Conservation (phyloP, 64 coral and sea anemone genomes). For the Dendrophyllia cribrosa region DNA sequence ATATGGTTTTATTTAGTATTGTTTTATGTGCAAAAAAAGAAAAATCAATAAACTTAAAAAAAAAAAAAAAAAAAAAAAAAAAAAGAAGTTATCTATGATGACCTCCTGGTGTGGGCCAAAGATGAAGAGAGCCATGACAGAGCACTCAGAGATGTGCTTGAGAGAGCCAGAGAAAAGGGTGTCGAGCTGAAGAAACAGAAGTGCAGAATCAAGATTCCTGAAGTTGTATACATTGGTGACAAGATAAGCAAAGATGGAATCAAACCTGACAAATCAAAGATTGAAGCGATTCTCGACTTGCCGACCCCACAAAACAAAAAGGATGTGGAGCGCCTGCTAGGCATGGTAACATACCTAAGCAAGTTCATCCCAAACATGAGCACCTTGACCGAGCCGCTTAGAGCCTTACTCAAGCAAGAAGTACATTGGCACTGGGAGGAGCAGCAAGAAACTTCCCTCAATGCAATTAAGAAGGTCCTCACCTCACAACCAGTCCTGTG, state of each 20-base stretch:
- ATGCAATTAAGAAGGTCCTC: constrained; percentile 23
- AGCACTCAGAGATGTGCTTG: constrained; percentile 29
- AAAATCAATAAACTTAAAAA: no score
- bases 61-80: no score
- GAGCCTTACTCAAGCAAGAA: neutral
- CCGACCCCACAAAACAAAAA: constrained; percentile 2
- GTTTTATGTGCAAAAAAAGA: no score
- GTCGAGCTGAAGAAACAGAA: constrained; percentile 41
- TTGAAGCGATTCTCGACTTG: constrained; percentile 24
- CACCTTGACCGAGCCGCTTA: constrained; percentile 36
- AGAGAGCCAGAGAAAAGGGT: no score
- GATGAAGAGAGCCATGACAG: neutral
- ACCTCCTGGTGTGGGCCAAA: neutral
- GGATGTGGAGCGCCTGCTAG: constrained; percentile 34
- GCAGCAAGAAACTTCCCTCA: constrained; percentile 11
- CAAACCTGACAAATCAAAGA: constrained; percentile 25
- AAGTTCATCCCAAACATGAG: constrained; percentile 24
- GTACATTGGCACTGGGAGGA: constrained; percentile 46
- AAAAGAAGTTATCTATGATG: constrained; percentile 53
- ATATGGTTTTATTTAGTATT: no score
- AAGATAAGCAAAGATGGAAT: constrained; percentile 18
- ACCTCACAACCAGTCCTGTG: constrained; percentile 45
- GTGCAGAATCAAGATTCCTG: constrained; percentile 44
- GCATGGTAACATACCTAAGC: constrained; percentile 44
- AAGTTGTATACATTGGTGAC: constrained; percentile 20